Conservation (phyloP, 2,113 vertebrate genomes). For the Egretta garzetta region DNA sequence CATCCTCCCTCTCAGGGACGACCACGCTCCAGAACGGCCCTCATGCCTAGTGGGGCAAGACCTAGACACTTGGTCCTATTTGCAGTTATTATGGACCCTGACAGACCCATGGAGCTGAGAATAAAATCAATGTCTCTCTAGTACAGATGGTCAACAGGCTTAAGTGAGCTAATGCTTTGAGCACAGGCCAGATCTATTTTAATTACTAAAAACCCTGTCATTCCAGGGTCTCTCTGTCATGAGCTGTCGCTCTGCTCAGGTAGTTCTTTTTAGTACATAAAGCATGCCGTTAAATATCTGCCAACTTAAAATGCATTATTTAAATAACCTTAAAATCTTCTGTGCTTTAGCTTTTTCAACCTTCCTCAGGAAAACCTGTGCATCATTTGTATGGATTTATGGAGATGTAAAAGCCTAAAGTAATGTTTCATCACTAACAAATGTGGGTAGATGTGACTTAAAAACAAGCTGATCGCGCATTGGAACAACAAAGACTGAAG, state of each 20-base stretch:
- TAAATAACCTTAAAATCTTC: slow-evolving; percentile 64
- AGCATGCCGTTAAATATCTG: slow-evolving; percentile 44
- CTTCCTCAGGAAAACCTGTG: slow-evolving; percentile 43
- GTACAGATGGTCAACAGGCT: slow-evolving; percentile 63
- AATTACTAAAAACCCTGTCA: slow-evolving; percentile 63
- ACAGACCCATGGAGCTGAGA: background rate
- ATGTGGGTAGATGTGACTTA: slow-evolving; percentile 66
- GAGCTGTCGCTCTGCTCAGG: slow-evolving; percentile 51
- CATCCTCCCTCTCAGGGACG: background rate
- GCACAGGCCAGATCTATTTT: slow-evolving; percentile 55
- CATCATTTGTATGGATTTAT: slow-evolving; percentile 70
- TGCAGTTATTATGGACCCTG: background rate
- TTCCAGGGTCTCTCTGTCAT: slow-evolving; percentile 6
- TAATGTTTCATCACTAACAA: slow-evolving; percentile 74
- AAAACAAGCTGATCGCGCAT: slow-evolving; percentile 72
- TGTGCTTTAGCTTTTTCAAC: slow-evolving; percentile 26
- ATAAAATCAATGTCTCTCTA: slow-evolving; percentile 47
- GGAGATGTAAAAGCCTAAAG: slow-evolving; percentile 62
- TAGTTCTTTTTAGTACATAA: slow-evolving; percentile 45
- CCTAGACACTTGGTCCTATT: background rate
- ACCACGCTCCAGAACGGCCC: background rate
- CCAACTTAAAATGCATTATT: slow-evolving; percentile 65
- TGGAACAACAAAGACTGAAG: slow-evolving; percentile 69
- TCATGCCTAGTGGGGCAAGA: background rate
- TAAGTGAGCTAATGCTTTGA: slow-evolving; percentile 52